Evolutionary conservation across 2,888 invertebrate species (phyloP).

Genomic region (Chelonus formosanus): DNA sequence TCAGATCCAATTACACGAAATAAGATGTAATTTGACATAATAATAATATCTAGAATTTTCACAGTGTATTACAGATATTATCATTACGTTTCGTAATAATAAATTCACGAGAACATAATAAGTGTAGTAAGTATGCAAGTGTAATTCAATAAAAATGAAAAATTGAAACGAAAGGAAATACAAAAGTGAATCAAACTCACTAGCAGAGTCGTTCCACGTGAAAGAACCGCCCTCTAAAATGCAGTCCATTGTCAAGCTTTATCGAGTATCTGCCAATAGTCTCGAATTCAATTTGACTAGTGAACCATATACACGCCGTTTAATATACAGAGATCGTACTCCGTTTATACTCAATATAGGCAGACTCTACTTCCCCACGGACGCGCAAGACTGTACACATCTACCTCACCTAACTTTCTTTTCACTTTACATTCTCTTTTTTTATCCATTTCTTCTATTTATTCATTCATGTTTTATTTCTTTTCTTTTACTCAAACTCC

Average conservation of each 20-base stretch:
- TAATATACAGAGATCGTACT: conserved; percentile 28
- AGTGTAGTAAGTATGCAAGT: neutral
- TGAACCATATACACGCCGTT: conserved; percentile 27
- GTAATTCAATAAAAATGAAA: conserved; percentile 1
- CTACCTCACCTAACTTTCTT: neutral
- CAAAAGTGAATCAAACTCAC: neutral
- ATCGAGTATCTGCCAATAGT: conserved; percentile 54
- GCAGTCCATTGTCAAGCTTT: conserved; percentile 48
- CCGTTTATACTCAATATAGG: conserved; percentile 13
- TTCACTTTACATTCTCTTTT: neutral
- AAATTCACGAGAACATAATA: neutral
- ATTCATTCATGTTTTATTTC: neutral
- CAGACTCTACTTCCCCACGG: conserved; percentile 1
- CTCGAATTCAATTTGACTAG: conserved; percentile 53
- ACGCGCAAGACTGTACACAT: conserved; percentile 2
- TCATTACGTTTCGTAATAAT: no score
- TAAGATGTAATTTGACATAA: no score
- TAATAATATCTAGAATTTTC: no score
- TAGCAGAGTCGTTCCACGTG: conserved; percentile 5
- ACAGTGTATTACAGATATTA: no score
- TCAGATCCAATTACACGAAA: no score
- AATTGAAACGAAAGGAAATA: neutral
- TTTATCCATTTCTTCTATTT: conserved; percentile 2
- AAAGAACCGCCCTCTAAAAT: conserved; percentile 17
- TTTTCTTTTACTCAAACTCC: neutral